Evolutionary conservation across 2,888 invertebrate species (phyloP).

Genomic region (Caenorhabditis wallacei): DNA sequence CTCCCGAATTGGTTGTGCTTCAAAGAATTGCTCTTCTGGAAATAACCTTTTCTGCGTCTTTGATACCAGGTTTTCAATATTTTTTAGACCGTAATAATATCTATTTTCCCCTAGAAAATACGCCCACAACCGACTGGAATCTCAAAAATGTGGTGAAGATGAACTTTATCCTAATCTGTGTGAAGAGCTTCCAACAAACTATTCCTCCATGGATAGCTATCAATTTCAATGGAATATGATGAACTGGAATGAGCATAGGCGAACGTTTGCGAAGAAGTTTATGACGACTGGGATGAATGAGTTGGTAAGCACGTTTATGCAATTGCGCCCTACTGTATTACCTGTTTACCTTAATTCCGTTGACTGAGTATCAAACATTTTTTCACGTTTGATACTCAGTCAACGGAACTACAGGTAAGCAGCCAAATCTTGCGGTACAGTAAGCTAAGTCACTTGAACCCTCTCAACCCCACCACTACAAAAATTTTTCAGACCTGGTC

Average conservation of each 20-base stretch:
- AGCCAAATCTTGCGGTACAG: no score
- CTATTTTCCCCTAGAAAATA: neutral
- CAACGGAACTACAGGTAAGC: no score
- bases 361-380: no score
- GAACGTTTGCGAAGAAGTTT: constrained; percentile 20
- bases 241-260: constrained; percentile 30
- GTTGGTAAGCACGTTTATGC: constrained; percentile 24
- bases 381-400: no score
- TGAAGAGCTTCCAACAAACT: constrained; percentile 25
- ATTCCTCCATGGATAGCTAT: neutral
- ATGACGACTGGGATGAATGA: constrained; percentile 19
- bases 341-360: no score
- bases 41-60: constrained; percentile 18
- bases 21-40: constrained; percentile 10
- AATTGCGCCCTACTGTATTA: no score
- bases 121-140: neutral
- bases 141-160: neutral
- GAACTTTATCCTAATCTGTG: constrained; percentile 11
- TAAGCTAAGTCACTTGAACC: no score
- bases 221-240: constrained; percentile 20
- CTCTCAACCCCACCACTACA: no score
- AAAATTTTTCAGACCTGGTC: constrained; percentile 15
- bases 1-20: constrained; percentile 36
- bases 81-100: neutral
- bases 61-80: neutral